Conservation (phyloP, 2,888 invertebrate genomes). For the Hemaris fuciformis region DNA sequence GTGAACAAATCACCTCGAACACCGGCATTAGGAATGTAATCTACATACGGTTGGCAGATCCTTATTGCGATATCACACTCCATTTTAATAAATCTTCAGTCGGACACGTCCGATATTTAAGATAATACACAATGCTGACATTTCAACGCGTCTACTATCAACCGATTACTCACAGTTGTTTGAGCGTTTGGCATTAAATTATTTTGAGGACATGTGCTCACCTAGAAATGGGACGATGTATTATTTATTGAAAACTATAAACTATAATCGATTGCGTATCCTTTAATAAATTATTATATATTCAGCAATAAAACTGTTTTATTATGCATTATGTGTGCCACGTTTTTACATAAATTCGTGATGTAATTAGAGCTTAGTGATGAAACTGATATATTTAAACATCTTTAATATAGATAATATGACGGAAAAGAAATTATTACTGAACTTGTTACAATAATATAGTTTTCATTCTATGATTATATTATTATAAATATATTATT, state of each 20-base stretch:
- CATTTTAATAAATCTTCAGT: conserved; percentile 7
- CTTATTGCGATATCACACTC: conserved; percentile 8
- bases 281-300: not conserved
- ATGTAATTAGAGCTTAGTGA: not conserved
- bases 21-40: not conserved
- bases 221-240: not conserved
- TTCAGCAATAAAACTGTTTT: not conserved
- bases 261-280: not conserved
- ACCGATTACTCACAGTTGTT: conserved; percentile 4
- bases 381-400: not conserved
- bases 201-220: conserved; percentile 1
- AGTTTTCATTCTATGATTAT: no score
- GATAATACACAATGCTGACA: conserved; percentile 6
- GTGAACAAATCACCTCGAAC: not conserved
- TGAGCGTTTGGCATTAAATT: conserved; percentile 9
- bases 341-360: not conserved
- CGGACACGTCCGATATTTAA: conserved; percentile 4
- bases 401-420: not conserved
- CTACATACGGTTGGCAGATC: not conserved
- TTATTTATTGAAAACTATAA: not conserved
- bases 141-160: conserved; percentile 4
- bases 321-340: not conserved
- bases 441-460: not conserved
- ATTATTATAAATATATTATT: no score
- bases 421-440: not conserved